phyloP scores from a whole-genome alignment of 2,888 invertebrate genomes.

The Carterocephalus palaemon region DNA sequence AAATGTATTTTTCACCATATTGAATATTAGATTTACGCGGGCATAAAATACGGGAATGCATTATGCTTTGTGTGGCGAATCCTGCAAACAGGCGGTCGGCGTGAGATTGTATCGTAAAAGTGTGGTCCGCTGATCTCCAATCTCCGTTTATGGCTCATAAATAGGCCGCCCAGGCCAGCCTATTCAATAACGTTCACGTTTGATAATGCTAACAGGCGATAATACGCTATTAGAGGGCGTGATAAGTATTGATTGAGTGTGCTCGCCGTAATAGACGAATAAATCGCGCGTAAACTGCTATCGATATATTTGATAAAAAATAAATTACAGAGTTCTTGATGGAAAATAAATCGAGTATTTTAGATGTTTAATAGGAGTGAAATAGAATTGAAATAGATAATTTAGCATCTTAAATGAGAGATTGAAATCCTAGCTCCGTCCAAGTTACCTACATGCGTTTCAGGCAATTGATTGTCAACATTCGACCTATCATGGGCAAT shows the following conservation, averaged over 20 bases:
- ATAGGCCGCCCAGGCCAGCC: constrained; percentile 56
- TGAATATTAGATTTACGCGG: constrained; percentile 18
- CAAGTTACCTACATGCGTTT: too few relatives aligned
- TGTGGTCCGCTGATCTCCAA: constrained; percentile 72
- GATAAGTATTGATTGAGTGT: constrained; percentile 38
- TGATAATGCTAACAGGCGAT: constrained; percentile 66
- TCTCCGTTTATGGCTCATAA: constrained; percentile 70
- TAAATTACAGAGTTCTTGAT: too few relatives aligned
- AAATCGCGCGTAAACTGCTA: constrained; percentile 14
- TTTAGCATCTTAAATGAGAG: too few relatives aligned
- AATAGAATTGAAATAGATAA: too few relatives aligned
- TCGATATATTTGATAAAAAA: too few relatives aligned
- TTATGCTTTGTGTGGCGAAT: constrained; percentile 11
- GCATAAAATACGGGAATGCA: constrained; percentile 22
- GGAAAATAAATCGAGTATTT: too few relatives aligned
- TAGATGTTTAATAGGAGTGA: too few relatives aligned
- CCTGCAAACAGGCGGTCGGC: constrained; percentile 48
- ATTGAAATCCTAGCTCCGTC: too few relatives aligned
- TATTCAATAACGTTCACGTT: constrained; percentile 62
- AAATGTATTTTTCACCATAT: not conserved
- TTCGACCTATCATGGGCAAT: too few relatives aligned
- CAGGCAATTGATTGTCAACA: too few relatives aligned
- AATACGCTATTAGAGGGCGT: constrained; percentile 43
- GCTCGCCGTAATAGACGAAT: constrained; percentile 1
- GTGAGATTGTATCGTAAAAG: constrained; percentile 73